Evolutionary conservation across 2,113 vertebrate species (phyloP), one percentile per base, ranked within the genome.

Genomic region (Monopterus albus): DNA sequence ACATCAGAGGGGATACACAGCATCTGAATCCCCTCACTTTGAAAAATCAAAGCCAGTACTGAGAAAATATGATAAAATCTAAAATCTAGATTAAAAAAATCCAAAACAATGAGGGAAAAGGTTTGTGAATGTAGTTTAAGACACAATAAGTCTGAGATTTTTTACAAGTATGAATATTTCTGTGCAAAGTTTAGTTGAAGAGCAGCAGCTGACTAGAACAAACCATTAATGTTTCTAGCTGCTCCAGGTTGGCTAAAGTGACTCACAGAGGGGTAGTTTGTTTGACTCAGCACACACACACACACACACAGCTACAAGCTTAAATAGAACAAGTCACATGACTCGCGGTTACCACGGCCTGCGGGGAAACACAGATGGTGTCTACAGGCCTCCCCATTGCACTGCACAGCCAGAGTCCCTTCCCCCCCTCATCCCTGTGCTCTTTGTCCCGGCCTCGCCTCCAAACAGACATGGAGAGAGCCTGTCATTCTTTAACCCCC

Each of bases 321-420:
- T 75, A 91, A 91, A 92, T 89, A 92, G 73, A 69, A 59, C 50
- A 26, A 50, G 74, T 90, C 88, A 92, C 72, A 52, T 91, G 88
- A 90, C 70, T 64, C 11, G 11, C 42, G 35, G 61, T 61, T 40
- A 55, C 33, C 11, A 5, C 46, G 55, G 52, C 70, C n/a, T 33
- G 33, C 52, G 63, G 53, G 62, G 29, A 43, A 61, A 78, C 50
- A 11, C 50, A 75, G 67, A 58, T 49, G 50, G 29, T 29, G 42
- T 55, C 64, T 56, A 53, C 39, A 51, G 53, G 45, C 36, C 21
- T 20, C 14, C 15, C 3, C 38, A 20, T 28, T 20, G n/a, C 55
- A 67, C 60, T 78, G 47, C 58, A 39, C 51, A 71, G 18, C 38
- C 1, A 7, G 23, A 31, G 28, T 42, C 7, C 26, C 47, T 57